Evolutionary conservation across 2,888 invertebrate species (phyloP), one percentile per base, ranked within the genome.

Genomic region (Caenorhabditis sinica): DNA sequence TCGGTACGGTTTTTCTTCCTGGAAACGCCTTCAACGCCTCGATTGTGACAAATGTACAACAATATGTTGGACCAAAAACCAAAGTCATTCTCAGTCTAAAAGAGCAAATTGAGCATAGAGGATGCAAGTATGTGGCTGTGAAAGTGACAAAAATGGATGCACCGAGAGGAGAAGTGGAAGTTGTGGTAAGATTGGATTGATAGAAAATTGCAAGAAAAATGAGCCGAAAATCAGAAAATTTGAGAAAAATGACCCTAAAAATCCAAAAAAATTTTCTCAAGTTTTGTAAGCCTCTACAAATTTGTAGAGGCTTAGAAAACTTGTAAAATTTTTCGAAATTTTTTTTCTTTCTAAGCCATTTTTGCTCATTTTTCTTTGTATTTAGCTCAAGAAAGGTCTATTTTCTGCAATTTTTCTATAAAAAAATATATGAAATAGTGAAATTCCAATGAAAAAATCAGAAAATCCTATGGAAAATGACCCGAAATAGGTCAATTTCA

Each of bases 1-100:
- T 23, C 40, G 79, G 74, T 6, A 40, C 73, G 0, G 65, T 86
- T 0, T 86, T 86, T 53, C 30, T 86, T 1, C 86, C 86, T 1
- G 86, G 86, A 15, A 76, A 66, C 23, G 83, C 86, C 0, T 86
- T 86, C 53, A 61, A 72, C 20, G 5, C 43, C 0, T 36, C 5
- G 0, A 51, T 61, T 15, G 76, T 76, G 1, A 58, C 20, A 25
- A 15, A 56, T 15, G 60, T 86, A 11, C 17, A 49, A 6, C 8
- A 20, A 20, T 60, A 86, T 43, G 40, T 72, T 25, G 13, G 17
- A 1, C 3, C 17, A 0, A 66, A 58, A 25, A 51, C 63, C 58
- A 11, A 25, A 2, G 2, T 85, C 15, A 23, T 69, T 2, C 33
- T 85, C 9, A 36, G 11, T 15, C n/a, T 81, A 23, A 73, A 82